phyloP scores from a whole-genome alignment of 1,140 invertebrate genomes.

The Papilio dardanus region DNA sequence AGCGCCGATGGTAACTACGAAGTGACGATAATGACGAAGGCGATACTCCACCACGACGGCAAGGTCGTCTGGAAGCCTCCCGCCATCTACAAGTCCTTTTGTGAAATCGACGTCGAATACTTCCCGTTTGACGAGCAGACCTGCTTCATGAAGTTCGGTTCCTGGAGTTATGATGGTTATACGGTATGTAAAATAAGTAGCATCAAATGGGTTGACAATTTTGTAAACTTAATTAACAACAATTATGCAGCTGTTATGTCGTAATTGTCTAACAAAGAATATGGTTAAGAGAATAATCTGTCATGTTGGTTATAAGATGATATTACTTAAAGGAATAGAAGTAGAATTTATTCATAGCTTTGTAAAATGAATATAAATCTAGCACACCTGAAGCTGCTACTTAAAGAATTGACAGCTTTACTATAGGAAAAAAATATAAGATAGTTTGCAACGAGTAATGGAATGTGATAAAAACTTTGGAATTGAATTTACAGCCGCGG shows the following conservation, averaged over 20 bases:
- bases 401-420: slow-evolving; percentile 55
- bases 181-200: slow-evolving; percentile 85
- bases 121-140: slow-evolving; percentile 98
- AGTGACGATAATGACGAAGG: slow-evolving; percentile 98
- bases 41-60: slow-evolving; percentile 95
- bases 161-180: slow-evolving; percentile 96
- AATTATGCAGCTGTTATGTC: neutral
- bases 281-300: too few relatives aligned
- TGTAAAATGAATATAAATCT: neutral
- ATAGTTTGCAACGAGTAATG: slow-evolving; percentile 55
- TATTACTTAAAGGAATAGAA: too few relatives aligned
- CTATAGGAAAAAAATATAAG: slow-evolving; percentile 58
- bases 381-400: neutral
- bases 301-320: too few relatives aligned
- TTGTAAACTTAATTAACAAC: neutral
- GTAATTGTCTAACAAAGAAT: neutral
- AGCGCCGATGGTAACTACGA: slow-evolving; percentile 99
- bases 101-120: slow-evolving; percentile 98
- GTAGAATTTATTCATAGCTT: too few relatives aligned
- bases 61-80: slow-evolving; percentile 98
- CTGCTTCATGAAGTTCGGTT: slow-evolving; percentile 99
- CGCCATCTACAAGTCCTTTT: slow-evolving; percentile 99
- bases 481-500: slow-evolving; percentile 59
- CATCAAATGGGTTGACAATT: neutral
- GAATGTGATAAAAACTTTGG: slow-evolving; percentile 67